Evolutionary conservation across 2,888 invertebrate species (phyloP), one percentile per base, ranked within the genome.

Genomic region (Formica aserva): DNA sequence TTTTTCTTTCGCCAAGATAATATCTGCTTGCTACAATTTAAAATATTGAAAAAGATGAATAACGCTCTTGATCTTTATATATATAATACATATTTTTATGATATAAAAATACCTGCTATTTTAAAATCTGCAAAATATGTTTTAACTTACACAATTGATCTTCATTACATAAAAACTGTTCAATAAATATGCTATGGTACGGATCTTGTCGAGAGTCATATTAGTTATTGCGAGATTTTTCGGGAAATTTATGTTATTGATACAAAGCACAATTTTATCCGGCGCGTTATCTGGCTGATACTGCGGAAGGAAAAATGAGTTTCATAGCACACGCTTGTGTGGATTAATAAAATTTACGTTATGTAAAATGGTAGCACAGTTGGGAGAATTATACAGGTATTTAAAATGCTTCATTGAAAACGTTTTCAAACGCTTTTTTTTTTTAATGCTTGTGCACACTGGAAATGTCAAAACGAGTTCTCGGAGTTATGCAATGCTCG

Each of bases 211-310:
- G 60, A 60, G 45, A 60, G 55, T 55, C 29, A 45, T 22, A 63
- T 78, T 71, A 78, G 71, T 71, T 78, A 57, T 38, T 22, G 78
- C 41, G 57, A 60, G 72, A 60, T 71, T 71, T 71, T 78, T 60
- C 13, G 71, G 22, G 6, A 60, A 71, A 78, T 78, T 78, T 78
- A 78, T 60, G 78, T 71, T 60, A 71, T 45, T 60, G 57, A 22
- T 45, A 45, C 41, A 32, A 11, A 41, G 15, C 32, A 32, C 45
- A 22, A 32, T 69, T 71, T 71, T 57, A 78, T 78, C 72, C 26
- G n/a, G 18, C 13, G 29, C 57, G 57, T 71, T 71, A 78, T 78
- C 78, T 71, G 32, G n/a, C 48, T 11, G 67, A 69, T 69, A 71
- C 71, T 41, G 57, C 60, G 32, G 13, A 71, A 71, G 32, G 29